Conservation (phyloP, 2,888 invertebrate genomes). For the Villa cingulata region DNA sequence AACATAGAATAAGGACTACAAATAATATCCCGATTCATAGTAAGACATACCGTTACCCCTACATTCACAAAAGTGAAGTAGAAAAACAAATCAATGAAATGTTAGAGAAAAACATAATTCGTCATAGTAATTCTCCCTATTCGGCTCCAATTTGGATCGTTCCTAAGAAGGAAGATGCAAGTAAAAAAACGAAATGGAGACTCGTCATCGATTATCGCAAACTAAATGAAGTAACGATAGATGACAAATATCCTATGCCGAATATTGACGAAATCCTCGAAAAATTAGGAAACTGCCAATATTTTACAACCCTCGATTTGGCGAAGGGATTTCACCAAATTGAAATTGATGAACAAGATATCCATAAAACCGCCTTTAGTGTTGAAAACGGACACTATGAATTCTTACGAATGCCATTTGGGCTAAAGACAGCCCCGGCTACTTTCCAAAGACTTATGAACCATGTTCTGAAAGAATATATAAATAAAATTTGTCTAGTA, state of each 20-base stretch:
- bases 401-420: not conserved
- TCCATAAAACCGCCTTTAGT: not conserved
- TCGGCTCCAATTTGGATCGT: conserved; percentile 9
- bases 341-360: not conserved
- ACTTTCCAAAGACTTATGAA: not conserved
- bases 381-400: not conserved
- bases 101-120: not conserved
- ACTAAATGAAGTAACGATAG: not conserved
- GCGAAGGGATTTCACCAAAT: not conserved
- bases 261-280: not conserved
- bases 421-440: not conserved
- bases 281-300: not conserved
- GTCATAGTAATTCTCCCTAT: not conserved
- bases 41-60: not conserved
- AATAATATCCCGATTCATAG: not conserved
- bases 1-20: not conserved
- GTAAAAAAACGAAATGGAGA: conserved; percentile 12
- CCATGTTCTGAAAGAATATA: not conserved
- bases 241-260: not conserved
- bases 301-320: not conserved
- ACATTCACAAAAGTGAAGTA: not conserved
- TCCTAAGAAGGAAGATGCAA: conserved; percentile 5
- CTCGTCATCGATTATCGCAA: conserved; percentile 14
- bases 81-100: not conserved
- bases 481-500: not conserved